Evolutionary conservation across 2,113 vertebrate species (phyloP), one percentile per base, ranked within the genome.

Genomic region (Xyrauchen texanus): DNA sequence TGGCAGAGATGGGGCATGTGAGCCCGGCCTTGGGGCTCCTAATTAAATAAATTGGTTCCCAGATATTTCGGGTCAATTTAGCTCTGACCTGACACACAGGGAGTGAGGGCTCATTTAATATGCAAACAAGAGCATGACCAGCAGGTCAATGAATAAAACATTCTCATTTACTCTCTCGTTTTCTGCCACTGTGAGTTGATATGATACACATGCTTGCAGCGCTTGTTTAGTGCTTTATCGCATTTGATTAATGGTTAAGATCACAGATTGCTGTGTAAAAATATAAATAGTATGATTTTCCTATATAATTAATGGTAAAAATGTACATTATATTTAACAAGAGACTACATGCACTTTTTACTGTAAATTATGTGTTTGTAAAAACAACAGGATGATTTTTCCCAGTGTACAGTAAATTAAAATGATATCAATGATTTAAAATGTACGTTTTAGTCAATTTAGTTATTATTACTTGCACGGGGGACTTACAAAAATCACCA

Each of bases 111-210:
- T 72, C n/a, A 72, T 58, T 60, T 60, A 13, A 60, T 72, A 60
- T 60, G 44, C n/a, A 49, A 75, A 63, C 58, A 51, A 75, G 15
- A 62, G 72, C 69, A 7, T 71, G 52, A 71, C 68, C 68, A n/a
- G 34, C 11, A 55, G 68, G 68, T 71, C 68, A 71, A 57, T 42
- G 68, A 45, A 55, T 60, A 58, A 58, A 58, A 58, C 55, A 58
- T 58, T 15, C 55, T n/a, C 2, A 60, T 72, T 60, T 15, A 11
- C 68, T 45, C n/a, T 8, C 4, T 70, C 12, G 3, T 51, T 69
- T 12, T 15, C 13, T 60, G 34, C 5, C 42, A 52, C 57, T 12
- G 34, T 70, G 68, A 53, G 34, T 6, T 71, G 53, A 47, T 10
- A 60, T 72, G 55, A 72, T 10, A 60, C 70, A 72, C 53, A 72